These are phyloP conservation scores for Polylopha cassiicola DNA, from an alignment of 2,888 invertebrate species.

Conservation along the genomic window DNA sequence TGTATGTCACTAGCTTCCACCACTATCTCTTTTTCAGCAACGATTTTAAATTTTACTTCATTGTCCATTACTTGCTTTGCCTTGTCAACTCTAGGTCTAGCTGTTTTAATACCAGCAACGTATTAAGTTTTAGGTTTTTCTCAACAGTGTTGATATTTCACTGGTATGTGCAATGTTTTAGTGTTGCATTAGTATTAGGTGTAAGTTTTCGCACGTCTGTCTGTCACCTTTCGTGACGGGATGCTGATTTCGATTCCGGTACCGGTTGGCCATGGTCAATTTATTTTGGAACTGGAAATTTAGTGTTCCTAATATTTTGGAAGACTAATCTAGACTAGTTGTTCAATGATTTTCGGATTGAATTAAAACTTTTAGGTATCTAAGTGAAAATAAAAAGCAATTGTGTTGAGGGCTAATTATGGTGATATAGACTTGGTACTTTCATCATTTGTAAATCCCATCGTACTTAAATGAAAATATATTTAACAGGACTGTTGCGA, in stretches of 20 bases:
- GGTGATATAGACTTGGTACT: no score
- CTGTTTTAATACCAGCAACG: neutral
- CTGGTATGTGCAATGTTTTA: slow-evolving; percentile 14
- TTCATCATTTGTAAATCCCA: no score
- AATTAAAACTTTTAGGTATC: no score
- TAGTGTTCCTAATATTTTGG: neutral
- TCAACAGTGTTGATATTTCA: neutral
- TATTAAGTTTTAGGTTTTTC: neutral
- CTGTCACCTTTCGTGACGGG: slow-evolving; percentile 32
- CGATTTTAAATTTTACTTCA: neutral
- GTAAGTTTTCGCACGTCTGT: slow-evolving; percentile 44
- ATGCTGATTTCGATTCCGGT: slow-evolving; percentile 43
- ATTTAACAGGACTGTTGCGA: no score
- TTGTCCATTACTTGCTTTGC: neutral
- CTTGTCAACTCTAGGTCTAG: neutral
- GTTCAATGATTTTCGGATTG: no score
- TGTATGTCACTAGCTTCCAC: slow-evolving; percentile 27
- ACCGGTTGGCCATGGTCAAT: slow-evolving; percentile 26
- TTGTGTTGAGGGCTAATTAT: no score
- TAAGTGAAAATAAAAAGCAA: no score
- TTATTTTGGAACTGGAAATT: slow-evolving; percentile 19
- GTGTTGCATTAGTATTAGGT: slow-evolving; percentile 42
- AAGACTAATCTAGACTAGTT: no score
- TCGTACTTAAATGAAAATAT: no score
- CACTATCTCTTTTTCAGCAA: neutral